These are phyloP conservation scores for Dromius quadrimaculatus DNA, from an alignment of 2,888 invertebrate genomes.

Conservation along the genomic window DNA sequence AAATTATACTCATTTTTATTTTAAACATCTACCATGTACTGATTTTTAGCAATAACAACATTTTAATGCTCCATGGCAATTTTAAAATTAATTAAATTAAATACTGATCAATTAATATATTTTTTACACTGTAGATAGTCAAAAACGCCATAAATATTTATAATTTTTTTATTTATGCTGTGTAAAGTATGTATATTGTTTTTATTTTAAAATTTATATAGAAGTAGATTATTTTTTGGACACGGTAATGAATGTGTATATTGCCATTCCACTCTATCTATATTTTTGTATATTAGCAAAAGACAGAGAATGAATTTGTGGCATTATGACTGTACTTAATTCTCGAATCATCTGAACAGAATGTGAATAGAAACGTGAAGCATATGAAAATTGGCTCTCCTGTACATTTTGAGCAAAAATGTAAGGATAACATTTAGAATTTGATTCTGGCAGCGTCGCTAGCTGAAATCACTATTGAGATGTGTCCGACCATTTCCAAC, in stretches of 20 bases:
- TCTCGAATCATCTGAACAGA: constrained; percentile 8
- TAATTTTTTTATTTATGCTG: constrained; percentile 6
- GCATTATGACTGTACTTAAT: constrained; percentile 27
- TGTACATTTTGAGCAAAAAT: too few relatives aligned
- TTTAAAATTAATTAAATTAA: constrained; percentile 11
- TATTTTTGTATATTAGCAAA: constrained; percentile 13
- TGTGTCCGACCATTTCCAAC: too few relatives aligned
- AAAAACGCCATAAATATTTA: constrained; percentile 8
- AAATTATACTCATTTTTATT: constrained; percentile 8
- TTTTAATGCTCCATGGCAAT: constrained; percentile 11
- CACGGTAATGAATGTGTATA: constrained; percentile 9
- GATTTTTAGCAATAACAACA: constrained; percentile 23
- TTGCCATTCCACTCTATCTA: constrained; percentile 24
- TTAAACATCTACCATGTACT: constrained; percentile 7
- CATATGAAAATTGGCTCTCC: too few relatives aligned
- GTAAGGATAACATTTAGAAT: too few relatives aligned
- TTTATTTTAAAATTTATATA: neutral
- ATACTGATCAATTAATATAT: constrained; percentile 18
- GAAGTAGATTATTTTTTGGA: constrained; percentile 1
- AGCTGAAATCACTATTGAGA: too few relatives aligned
- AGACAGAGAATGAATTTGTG: constrained; percentile 9
- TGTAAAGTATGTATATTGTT: constrained; percentile 8
- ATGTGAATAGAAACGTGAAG: too few relatives aligned
- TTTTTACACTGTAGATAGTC: constrained; percentile 3
- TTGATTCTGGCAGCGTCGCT: too few relatives aligned